Conservation (phyloP, 2,888 invertebrate species). For the Acleris holmiana region DNA sequence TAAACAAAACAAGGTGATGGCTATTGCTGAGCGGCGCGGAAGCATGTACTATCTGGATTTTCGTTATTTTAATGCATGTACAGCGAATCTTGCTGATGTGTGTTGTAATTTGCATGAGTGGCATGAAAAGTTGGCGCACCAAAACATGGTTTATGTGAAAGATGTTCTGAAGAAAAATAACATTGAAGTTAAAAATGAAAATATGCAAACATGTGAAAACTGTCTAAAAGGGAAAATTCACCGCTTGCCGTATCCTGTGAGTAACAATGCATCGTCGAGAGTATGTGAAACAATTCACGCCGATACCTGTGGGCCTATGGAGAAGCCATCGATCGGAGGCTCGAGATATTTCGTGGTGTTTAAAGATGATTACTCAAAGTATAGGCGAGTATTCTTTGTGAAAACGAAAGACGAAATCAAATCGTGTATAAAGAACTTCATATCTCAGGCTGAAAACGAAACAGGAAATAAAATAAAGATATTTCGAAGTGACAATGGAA, state of each 20-base stretch:
- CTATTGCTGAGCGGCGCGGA: slow-evolving; percentile 16
- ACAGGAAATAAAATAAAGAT: slow-evolving; percentile 45
- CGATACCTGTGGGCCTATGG: slow-evolving; percentile 45
- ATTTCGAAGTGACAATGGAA: slow-evolving; percentile 49
- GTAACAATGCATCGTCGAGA: slow-evolving; percentile 39
- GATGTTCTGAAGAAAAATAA: slow-evolving; percentile 39
- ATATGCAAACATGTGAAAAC: slow-evolving; percentile 38
- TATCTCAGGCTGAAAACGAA: slow-evolving; percentile 44
- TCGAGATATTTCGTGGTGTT: slow-evolving; percentile 37
- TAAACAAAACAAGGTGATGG: slow-evolving; percentile 13
- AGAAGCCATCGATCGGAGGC: slow-evolving; percentile 41
- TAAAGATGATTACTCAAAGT: slow-evolving; percentile 40
- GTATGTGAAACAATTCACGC: slow-evolving; percentile 44
- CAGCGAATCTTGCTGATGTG: slow-evolving; percentile 6
- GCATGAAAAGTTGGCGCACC: slow-evolving; percentile 39
- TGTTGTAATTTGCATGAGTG: slow-evolving; percentile 28
- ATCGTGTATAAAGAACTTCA: slow-evolving; percentile 37
- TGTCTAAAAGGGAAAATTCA: slow-evolving; percentile 44
- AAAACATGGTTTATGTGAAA: slow-evolving; percentile 34
- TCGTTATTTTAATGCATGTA: background rate
- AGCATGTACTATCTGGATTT: slow-evolving; percentile 23
- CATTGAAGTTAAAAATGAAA: slow-evolving; percentile 38
- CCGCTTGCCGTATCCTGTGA: slow-evolving; percentile 38
- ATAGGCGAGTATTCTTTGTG: slow-evolving; percentile 37
- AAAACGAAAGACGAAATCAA: slow-evolving; percentile 36